Percentiles rank a stretch among this genome's conserved stretches.
These are phyloP conservation scores for Anas platyrhynchos DNA, from an alignment of 2,113 vertebrate genomes.

Conservation along the genomic window DNA sequence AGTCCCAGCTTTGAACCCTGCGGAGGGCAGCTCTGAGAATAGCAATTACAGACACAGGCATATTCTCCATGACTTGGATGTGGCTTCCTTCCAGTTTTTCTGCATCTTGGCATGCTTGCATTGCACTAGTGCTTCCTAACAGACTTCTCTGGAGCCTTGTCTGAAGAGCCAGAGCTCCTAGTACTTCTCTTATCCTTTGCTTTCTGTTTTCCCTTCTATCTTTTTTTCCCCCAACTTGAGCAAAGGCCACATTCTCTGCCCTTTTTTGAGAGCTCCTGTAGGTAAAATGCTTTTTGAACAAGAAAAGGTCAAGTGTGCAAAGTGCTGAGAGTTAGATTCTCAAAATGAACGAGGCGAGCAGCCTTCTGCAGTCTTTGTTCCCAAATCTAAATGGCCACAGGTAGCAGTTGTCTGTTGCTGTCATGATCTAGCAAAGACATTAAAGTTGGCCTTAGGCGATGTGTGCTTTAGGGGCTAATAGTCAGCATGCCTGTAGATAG, in stretches of 20 bases:
- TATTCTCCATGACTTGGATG: neutral
- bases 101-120: neutral
- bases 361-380: neutral
- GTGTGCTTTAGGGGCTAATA: neutral
- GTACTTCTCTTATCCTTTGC: neutral
- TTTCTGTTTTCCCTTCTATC: neutral
- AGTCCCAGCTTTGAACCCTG: neutral
- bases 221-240: neutral
- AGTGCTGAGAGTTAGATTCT: neutral
- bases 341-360: neutral
- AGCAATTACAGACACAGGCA: conserved; percentile 4
- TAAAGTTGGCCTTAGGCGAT: neutral
- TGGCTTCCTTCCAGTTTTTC: conserved; percentile 10
- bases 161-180: neutral
- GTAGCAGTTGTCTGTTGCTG: neutral
- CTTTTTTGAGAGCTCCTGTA: neutral
- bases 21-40: neutral
- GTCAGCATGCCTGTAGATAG: neutral
- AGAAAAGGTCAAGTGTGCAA: neutral
- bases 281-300: neutral
- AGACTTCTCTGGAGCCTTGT: neutral
- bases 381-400: neutral
- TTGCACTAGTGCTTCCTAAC: neutral
- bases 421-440: neutral
- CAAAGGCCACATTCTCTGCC: neutral